A percentile compares a stretch with the other conserved stretches of the same genome.
These are phyloP conservation scores for Channallabes apus DNA, from an alignment of 2,797 vertebrate genomes.

Conservation along the genomic window DNA sequence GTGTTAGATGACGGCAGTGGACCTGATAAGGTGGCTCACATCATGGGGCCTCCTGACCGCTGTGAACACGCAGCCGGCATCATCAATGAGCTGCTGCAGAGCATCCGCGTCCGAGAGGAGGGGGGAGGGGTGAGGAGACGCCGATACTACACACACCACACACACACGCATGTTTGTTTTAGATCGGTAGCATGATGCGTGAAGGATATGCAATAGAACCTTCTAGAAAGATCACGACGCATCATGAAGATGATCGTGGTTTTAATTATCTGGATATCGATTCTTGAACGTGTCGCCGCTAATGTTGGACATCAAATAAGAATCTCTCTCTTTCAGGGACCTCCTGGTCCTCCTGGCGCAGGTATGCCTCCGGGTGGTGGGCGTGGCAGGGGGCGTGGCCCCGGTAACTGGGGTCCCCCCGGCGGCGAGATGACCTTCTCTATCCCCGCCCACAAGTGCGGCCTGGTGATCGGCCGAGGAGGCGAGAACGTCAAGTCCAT, in stretches of 20 bases:
- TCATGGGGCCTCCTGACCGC: slow-evolving; percentile 92
- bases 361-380: slow-evolving; percentile 84
- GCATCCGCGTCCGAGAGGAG: slow-evolving; percentile 84
- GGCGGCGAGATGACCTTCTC: slow-evolving; percentile 92
- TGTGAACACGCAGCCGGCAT: slow-evolving; percentile 92
- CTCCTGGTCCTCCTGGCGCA: slow-evolving; percentile 79
- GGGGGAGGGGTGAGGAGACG: slow-evolving; percentile 66
- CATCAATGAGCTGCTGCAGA: slow-evolving; percentile 92
- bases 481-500: slow-evolving; percentile 93
- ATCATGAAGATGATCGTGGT: no score
- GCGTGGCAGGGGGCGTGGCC: slow-evolving; percentile 77
- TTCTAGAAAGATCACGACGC: no score
- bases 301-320: neutral
- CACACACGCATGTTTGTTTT: neutral
- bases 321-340: slow-evolving; percentile 71
- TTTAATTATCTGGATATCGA: neutral
- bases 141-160: neutral
- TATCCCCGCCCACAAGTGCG: slow-evolving; percentile 92
- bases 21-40: slow-evolving; percentile 92
- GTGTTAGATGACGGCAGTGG: slow-evolving; percentile 84
- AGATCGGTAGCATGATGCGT: neutral
- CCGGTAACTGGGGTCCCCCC: slow-evolving; percentile 85
- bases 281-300: neutral
- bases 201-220: no score
- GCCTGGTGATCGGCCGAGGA: slow-evolving; percentile 90